phyloP scores from a whole-genome alignment of 1,140 invertebrate species.

The Eumaeus atala region DNA sequence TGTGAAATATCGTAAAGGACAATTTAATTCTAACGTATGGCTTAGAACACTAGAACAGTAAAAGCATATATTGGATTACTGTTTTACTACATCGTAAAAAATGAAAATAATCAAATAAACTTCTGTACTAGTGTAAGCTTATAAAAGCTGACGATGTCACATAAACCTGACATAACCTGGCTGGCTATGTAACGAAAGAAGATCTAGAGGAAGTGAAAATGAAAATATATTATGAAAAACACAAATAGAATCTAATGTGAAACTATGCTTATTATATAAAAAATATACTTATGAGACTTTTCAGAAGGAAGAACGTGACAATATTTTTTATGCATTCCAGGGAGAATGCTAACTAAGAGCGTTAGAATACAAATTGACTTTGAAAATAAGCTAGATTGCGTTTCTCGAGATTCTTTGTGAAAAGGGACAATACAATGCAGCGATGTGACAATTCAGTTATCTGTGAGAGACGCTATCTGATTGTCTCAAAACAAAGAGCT shows the following conservation, averaged over 20 bases:
- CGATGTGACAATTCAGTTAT: conserved; percentile 63
- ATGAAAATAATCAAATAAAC: not conserved
- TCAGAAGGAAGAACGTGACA: too few species aligned
- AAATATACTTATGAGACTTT: too few species aligned
- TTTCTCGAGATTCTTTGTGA: not conserved
- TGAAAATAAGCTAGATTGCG: too few species aligned
- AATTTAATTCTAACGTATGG: not conserved
- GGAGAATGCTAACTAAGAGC: too few species aligned
- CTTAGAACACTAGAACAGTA: too few species aligned
- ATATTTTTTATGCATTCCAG: too few species aligned
- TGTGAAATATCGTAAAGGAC: not conserved
- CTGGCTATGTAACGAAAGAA: not conserved
- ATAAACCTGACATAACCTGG: not conserved
- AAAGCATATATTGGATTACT: too few species aligned
- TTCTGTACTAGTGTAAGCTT: conserved; percentile 2
- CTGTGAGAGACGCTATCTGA: conserved; percentile 51
- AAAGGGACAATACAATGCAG: conserved; percentile 5
- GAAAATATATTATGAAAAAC: too few species aligned
- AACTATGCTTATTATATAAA: too few species aligned
- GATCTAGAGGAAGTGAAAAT: too few species aligned
- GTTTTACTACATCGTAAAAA: not conserved
- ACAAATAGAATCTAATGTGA: too few species aligned
- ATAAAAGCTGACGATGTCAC: conserved; percentile 1
- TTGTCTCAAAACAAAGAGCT: conserved; percentile 60
- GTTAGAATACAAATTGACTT: too few species aligned